phyloP scores from a whole-genome alignment of 2,113 vertebrate genomes.

The Procapra przewalskii region DNA sequence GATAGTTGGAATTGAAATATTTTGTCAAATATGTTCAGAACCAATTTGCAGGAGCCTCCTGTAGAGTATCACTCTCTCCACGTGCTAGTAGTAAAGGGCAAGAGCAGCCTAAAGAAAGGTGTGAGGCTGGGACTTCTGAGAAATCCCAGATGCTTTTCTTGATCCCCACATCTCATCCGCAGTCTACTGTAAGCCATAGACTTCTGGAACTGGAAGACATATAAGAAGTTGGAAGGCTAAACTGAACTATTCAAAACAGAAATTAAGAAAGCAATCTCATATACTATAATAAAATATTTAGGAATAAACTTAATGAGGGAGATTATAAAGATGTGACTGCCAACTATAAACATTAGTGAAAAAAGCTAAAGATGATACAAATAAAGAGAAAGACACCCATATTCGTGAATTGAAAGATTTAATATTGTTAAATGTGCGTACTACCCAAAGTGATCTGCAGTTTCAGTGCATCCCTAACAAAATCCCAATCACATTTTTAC shows the following conservation, averaged over 20 bases:
- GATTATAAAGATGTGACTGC: background rate
- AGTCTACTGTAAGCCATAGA: background rate
- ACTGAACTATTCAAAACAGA: background rate
- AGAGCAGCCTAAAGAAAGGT: background rate
- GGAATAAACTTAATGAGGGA: background rate
- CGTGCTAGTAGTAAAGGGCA: background rate
- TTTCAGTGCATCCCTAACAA: background rate
- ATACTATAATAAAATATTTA: background rate
- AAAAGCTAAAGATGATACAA: background rate
- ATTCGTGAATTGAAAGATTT: background rate
- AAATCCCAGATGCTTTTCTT: background rate
- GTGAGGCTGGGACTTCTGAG: background rate
- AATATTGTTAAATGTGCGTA: background rate
- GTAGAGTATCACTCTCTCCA: background rate
- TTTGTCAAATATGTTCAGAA: background rate
- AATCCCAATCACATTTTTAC: background rate
- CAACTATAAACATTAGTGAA: background rate
- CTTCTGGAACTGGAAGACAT: background rate
- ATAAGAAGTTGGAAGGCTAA: background rate
- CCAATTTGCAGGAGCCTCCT: background rate
- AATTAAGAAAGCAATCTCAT: background rate
- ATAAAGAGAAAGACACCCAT: background rate
- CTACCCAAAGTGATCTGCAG: background rate
- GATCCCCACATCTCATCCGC: background rate
- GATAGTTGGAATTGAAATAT: background rate